Evolutionary conservation across 2,888 invertebrate species (phyloP), one percentile per base, ranked within the genome.

Genomic region (Ormyrus pomaceus): DNA sequence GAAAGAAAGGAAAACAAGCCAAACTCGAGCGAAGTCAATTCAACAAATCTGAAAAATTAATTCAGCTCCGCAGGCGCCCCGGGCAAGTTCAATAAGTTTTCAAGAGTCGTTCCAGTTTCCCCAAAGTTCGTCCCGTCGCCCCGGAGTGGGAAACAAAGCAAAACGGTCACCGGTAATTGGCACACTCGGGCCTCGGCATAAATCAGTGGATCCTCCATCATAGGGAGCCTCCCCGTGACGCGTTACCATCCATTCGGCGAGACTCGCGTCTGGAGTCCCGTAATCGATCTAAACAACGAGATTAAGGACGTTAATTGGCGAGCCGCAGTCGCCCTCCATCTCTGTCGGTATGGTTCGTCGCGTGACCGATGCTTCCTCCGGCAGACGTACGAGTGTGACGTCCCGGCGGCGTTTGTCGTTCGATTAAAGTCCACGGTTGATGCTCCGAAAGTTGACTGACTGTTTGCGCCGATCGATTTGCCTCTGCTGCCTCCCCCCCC

Each of bases 251-350:
- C 68, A 72, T 80, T 71, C 34, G 34, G 34, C 34, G 34, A 4
- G 34, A 34, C 3, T 34, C 34, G 34, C 34, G 34, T 34, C 34
- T 34, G 34, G 34, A 34, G 34, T 70, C 66, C 51, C 78, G 66
- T 85, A 86, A 88, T 88, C 86, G 85, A 87, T 87, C 87, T 85
- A 85, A 87, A 85, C 86, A 86, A 85, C 83, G 83, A 87, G 86
- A 87, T 87, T 86, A 86, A 85, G 84, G 84, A 83, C 81, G 77
- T 84, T 87, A 87, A 87, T 88, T 87, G 85, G 81, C 82, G 79
- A 45, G 51, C 53, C 53, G 7, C 50, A 55, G 19, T 48, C 5
- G 11, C 48, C 48, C 53, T 11, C 55, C 45, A 77, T 82, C 77
- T 73, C 79, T 58, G 7, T 45, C 61, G 13, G 46, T 70, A 8